Base-by-base conservation (phyloP, 1,140 invertebrate genomes). In the Drosophila sucinea region DNA sequence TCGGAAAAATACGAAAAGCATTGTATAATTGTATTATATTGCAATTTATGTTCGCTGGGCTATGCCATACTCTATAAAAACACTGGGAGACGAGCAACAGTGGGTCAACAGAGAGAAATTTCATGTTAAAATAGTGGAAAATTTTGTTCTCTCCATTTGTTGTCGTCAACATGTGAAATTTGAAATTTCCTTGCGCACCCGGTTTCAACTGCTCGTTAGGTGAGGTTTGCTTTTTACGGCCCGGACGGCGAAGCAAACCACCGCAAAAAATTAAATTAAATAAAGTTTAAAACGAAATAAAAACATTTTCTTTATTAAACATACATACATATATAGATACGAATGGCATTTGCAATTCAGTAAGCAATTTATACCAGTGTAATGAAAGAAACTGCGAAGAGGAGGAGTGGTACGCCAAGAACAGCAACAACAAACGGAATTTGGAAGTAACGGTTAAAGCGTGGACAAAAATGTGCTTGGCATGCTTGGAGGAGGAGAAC, bases 381-480 rank as follows among this genome's bases (percentile, higher is more conserved):
- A 66, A 66, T 41, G 67, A 27, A 62, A 67, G 54, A 67, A 58
- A 74, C 60, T 70, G 57, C 58, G 54, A 72, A 66, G 58, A 54
- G 40, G 32, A 47, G 4, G 57, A 38, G 55, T 68, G 66, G 33
- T 62, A 70, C 62, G 47, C 33, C 44, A 58, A 67, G 41, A 65
- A 63, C 30, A 64, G 58, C 51, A 79, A 47, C 38, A 79, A 51
- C 44, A 61, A 54, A 72, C 61, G 60, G 67, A 62, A 72, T 77
- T 70, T 69, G 66, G 57, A 87, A 89, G 77, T 89, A 89, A 89
- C 84, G 71, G 84, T 89, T 89, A 61, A 51, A 76, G 56, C 32
- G 81, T 78, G 77, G 83, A 41, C 62, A 77, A 72, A 81, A 81
- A 82, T 82, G 80, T 82, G 80, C 80, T 82, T 82, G 63, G 77